Base-by-base conservation (phyloP, 1,140 invertebrate genomes). In the Eurytemora carolleeae region DNA sequence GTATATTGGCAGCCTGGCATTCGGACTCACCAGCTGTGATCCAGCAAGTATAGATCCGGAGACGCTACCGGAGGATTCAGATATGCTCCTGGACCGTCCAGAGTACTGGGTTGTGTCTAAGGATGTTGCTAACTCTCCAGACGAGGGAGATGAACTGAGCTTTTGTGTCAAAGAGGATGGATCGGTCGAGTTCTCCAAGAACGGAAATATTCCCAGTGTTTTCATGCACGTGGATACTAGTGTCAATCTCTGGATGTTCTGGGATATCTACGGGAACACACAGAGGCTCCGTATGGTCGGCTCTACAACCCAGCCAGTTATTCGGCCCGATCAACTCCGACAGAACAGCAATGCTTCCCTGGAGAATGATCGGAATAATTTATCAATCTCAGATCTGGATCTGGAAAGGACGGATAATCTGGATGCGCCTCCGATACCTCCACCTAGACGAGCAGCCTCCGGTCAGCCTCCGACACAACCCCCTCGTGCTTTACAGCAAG, bases 81-180 rank as follows among this genome's bases (percentile, higher is more conserved):
- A 97, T 67, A 78, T 86, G 22, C 74, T 98, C 0, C 71, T 97
- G 1, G 93, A 98, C 71, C 76, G 93, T n/a, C 86, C 84, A 0
- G 92, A 98, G 68, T 97, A 97, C 71, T 97, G 92, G 92, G 89
- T 96, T 1, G 87, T 97, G 0, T 85, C 85, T 66, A 86, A 93
- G 67, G 88, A 96, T 70, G 87, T 95, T 1, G 88, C 86, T 0
- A 81, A 83, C 24, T 82, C 78, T 31, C 80, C 90, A 0, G 77
- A 85, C 63, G 78, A 83, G 22, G 88, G 87, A 0, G 92, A 96
- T 71, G 87, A 94, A 71, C 79, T 97, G 23, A 66, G 57, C 57
- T 68, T 67, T 58, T 60, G 53, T 24, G 55, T 66, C 57, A 67
- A 62, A 18, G 57, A 57, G 22, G 59, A 67, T 24, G 79, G 90